These are phyloP conservation scores for Tetrapedia diversipes DNA, from an alignment of 2,888 invertebrate species.

Conservation along the genomic window DNA sequence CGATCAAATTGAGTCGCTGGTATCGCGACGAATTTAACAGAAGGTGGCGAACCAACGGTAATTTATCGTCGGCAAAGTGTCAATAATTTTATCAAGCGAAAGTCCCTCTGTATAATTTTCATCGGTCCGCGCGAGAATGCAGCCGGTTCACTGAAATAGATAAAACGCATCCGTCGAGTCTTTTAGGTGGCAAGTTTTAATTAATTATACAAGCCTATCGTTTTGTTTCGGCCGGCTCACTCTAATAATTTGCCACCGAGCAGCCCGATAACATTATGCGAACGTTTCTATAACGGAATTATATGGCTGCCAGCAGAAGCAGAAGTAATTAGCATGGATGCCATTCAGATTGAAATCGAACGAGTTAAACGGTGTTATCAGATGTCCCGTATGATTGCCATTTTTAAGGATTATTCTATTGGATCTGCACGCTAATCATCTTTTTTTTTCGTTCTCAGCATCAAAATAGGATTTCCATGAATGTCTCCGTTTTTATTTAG, in stretches of 20 bases:
- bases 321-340: too few relatives aligned
- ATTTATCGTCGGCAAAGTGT: slow-evolving; percentile 4
- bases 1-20: slow-evolving; percentile 14
- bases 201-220: slow-evolving; percentile 6
- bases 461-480: too few relatives aligned
- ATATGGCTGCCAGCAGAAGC: too few relatives aligned
- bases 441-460: too few relatives aligned
- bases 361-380: too few relatives aligned
- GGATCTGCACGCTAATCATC: too few relatives aligned
- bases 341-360: too few relatives aligned
- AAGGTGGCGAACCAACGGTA: slow-evolving; percentile 7
- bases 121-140: background rate
- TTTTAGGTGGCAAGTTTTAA: background rate
- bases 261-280: too few relatives aligned
- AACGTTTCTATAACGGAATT: too few relatives aligned
- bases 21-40: slow-evolving; percentile 10
- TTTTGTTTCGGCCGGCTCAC: background rate
- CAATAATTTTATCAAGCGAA: slow-evolving; percentile 9
- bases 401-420: too few relatives aligned
- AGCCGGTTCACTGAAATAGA: background rate
- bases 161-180: background rate
- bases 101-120: slow-evolving; percentile 18
- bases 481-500: too few relatives aligned
- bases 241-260: background rate
- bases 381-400: too few relatives aligned